Evolutionary conservation across 2,113 vertebrate species (phyloP), one percentile per base, ranked within the genome.

Genomic region (Benthochromis sp.): DNA sequence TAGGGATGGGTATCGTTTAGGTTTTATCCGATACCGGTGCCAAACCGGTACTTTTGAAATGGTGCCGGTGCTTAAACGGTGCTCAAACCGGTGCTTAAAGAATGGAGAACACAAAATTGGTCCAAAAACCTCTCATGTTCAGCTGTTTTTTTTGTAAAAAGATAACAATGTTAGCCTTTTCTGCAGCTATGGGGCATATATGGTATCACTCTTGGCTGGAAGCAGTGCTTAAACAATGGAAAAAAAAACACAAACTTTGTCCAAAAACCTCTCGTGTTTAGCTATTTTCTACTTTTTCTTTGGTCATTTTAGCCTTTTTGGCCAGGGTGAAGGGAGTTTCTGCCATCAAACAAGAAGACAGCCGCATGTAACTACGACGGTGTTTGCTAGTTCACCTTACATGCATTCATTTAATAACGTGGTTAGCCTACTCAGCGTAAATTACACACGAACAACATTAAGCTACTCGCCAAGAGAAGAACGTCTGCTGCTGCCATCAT

Each of bases 281-380:
- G 0, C 52, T 53, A 8, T 50, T 50, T 17, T 3, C 14, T 14
- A 8, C 45, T 50, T 17, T 50, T 50, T 17, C 7, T 50, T 17
- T 50, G 47, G 16, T 17, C 16, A 50, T 50, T 17, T 50, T 50
- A 50, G 16, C 47, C 47, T 17, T 8, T 50, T 50, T 8, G 43
- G 1, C 2, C 45, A 50, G 1, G 4, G 7, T 50, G 45, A 47
- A 47, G 14, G 7, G 14, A 47, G 7, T 0, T 4, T 8, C 45
- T 17, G 45, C 14, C 45, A 47, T 50, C 4, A 50, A 50, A 50
- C 16, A 50, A 47, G 16, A 47, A 3, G 45, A 47, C 45, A 47
- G 45, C 14, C 0, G 1, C 45, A 47, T 47, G 45, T 47, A 47
- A 0, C 14, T 47, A 8, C 0, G 2, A 47, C 0, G 0, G 0